Base-by-base conservation (phyloP, 2,888 invertebrate species). In the Drosophila melanocephala region DNA sequence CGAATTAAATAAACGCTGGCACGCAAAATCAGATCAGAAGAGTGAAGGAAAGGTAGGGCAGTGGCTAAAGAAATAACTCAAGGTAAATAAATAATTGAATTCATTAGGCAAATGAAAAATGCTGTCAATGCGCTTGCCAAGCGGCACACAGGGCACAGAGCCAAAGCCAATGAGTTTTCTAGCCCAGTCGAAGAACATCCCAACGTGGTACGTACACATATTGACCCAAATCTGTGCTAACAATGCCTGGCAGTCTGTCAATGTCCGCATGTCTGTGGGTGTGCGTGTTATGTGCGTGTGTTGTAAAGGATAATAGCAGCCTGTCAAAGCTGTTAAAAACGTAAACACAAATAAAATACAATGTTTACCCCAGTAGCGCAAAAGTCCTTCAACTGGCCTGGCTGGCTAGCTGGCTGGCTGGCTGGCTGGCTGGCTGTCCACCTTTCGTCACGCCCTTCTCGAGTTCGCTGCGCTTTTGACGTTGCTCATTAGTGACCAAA, bases 81-180 rank as follows among this genome's bases (percentile, higher is more conserved):
- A 87, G 87, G 87, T 90, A 87, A 89, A 91, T 92, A 92, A 92
- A 92, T 92, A 92, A 92, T 92, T 92, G 91, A 92, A 92, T 92
- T 92, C 92, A 92, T 92, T 91, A 92, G 86, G 91, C 88, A 91
- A 92, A 92, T 92, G 91, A 91, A 84, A 90, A 91, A 87, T 86
- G 76, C 85, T 83, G 91, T 87, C 91, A 89, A 84, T 86, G 83
- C 83, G 68, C 75, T 47, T 51, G 56, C 55, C 67, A 68, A 53
- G 56, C 55, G 55, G 22, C 67, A 68, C 37, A 56, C 19, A 26
- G 37, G 19, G 26, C 14, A 42, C 37, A 30, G 32, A 10, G 30
- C 50, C 33, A 63, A 51, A 72, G 61, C 70, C 64, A 76, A 75
- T 72, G 67, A 65, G 71, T 55, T 72, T 42, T 52, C 32, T 55